Evolutionary conservation across 1,140 invertebrate species (phyloP).

Genomic region (Battus philenor): DNA sequence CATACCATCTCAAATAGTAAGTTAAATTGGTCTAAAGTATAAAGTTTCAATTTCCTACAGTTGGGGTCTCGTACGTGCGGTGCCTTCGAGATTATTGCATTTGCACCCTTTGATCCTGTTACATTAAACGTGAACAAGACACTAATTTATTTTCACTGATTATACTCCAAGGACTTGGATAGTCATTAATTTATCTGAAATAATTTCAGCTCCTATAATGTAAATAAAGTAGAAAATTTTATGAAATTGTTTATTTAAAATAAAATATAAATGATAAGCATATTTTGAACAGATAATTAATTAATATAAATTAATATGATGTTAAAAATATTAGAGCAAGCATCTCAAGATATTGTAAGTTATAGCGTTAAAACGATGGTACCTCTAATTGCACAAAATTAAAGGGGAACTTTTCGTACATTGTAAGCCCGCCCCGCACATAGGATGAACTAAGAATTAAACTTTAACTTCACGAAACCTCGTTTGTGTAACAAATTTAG

Average conservation of each 20-base stretch:
- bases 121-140: conserved; percentile 4
- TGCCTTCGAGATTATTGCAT: conserved; percentile 24
- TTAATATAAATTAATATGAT: not conserved
- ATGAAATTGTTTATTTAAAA: not conserved
- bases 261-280: not conserved
- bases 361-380: not conserved
- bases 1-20: conserved; percentile 33
- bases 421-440: not conserved
- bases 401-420: not conserved
- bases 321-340: no score
- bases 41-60: conserved; percentile 66
- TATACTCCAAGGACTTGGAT: not conserved
- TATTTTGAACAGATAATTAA: not conserved
- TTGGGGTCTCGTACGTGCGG: conserved; percentile 36
- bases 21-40: conserved; percentile 66
- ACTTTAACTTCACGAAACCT: conserved; percentile 5
- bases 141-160: conserved; percentile 4
- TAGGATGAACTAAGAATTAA: conserved; percentile 10
- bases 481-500: conserved; percentile 1
- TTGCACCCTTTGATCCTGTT: conserved; percentile 8
- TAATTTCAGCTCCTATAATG: no score
- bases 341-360: not conserved
- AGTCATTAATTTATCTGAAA: no score
- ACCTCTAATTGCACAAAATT: not conserved
- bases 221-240: no score